A percentile compares a stretch with the other conserved stretches of the same genome.
These are phyloP conservation scores for Micropoecilia bifurca DNA, from an alignment of 2,797 vertebrate genomes.

Conservation along the genomic window DNA sequence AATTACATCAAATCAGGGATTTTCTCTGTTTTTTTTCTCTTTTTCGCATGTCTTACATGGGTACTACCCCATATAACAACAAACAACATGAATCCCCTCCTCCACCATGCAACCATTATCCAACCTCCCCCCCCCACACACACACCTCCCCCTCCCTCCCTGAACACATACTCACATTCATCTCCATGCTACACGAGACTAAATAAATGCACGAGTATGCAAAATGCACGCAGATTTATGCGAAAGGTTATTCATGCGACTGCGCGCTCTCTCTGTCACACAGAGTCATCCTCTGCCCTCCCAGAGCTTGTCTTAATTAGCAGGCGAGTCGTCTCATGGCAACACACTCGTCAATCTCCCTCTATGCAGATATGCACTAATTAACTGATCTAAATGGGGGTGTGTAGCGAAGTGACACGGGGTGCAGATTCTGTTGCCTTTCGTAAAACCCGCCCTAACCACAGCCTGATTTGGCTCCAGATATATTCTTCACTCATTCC, in stretches of 20 bases:
- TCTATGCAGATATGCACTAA: slow-evolving; percentile 59
- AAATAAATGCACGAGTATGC: slow-evolving; percentile 28
- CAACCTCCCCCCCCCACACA: not conserved
- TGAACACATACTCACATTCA: slow-evolving; percentile 26
- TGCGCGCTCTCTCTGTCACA: slow-evolving; percentile 31
- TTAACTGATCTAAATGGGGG: slow-evolving; percentile 72
- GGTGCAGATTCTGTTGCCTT: slow-evolving; percentile 21
- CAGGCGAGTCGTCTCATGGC: slow-evolving; percentile 72
- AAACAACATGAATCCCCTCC: slow-evolving; percentile 36
- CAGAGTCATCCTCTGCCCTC: slow-evolving; percentile 35
- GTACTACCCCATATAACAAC: slow-evolving; percentile 55
- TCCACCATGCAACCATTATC: slow-evolving; percentile 24
- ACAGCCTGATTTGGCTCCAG: slow-evolving; percentile 1
- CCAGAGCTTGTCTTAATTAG: slow-evolving; percentile 75
- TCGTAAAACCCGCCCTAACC: slow-evolving; percentile 7
- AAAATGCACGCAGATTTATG: slow-evolving; percentile 52
- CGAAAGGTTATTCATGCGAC: slow-evolving; percentile 54
- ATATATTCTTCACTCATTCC: not conserved
- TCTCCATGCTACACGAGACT: slow-evolving; percentile 32
- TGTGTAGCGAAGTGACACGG: slow-evolving; percentile 52
- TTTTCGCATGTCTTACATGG: slow-evolving; percentile 59
- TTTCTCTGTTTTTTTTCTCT: slow-evolving; percentile 43
- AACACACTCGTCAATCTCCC: slow-evolving; percentile 74
- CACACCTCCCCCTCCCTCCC: not conserved
- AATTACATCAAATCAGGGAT: slow-evolving; percentile 79